Evolutionary conservation across 2,113 vertebrate species (phyloP), one percentile per base, ranked within the genome.

Genomic region (Pleuronectes platessa): DNA sequence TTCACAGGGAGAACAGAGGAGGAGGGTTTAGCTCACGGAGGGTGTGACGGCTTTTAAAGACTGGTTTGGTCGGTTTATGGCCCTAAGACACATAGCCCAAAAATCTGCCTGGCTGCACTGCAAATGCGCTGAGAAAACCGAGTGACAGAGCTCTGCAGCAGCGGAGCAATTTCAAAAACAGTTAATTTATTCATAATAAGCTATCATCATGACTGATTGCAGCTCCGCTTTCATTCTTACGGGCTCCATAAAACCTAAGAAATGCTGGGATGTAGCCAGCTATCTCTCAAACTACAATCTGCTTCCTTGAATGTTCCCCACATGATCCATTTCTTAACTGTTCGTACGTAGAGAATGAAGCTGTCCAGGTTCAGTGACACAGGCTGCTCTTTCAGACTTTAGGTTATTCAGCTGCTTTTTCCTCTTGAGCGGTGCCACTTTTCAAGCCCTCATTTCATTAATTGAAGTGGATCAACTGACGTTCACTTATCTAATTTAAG

Each of bases 21-120:
- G 80, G 77, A 80, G 80, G 77, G 82, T 89, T 66, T 47, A 58
- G 73, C 71, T 51, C 59, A 53, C 2, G 58, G 66, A 71, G 88
- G 90, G 90, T 63, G 88, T 82, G 86, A 74, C 81, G 5, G 68
- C 9, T 56, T 87, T 87, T 86, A 88, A 91, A 87, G 84, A 94
- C 93, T 40, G 85, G 90, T 94, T 91, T 74, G 83, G 84, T 86
- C 0, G 26, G 83, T 91, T 92, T 79, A 74, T 26, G 17, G 79
- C 70, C 85, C 63, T 40, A 68, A 65, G 74, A 75, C 56, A 53
- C 40, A 72, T 37, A 63, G 24, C 24, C 37, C 45, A 62, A n/a
- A 21, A 82, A 82, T 56, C 58, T 69, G 82, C 61, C 64, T 42
- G 53, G 72, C 79, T 71, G 85, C 60, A 66, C 76, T 77, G 62